Evolutionary conservation across 2,888 invertebrate genomes (phyloP), one percentile per base, ranked within the genome.

Genomic region (Plebejus argus): DNA sequence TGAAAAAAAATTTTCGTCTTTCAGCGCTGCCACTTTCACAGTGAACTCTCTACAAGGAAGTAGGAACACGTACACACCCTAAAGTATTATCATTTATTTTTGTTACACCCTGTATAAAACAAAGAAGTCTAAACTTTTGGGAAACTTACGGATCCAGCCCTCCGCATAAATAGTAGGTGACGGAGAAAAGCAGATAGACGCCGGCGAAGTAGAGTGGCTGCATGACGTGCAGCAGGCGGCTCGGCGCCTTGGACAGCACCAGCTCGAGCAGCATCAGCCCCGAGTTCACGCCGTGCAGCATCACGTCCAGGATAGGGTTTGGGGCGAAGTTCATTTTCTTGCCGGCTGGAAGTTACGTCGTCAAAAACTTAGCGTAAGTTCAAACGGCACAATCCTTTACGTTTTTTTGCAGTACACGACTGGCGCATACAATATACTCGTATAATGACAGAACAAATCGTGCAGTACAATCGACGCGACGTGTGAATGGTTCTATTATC

Each of bases 261-360:
- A 97, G 90, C 91, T 98, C 98, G 74, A 96, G 86, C 72, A 97
- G 86, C 96, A 97, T 97, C 85, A 97, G 94, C 58, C 96, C 85
- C 15, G 97, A 96, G 91, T 98, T 98, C 83, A 96, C 94, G n/a
- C 95, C 95, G 87, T 94, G 93, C 81, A 94, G 84, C 91, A 93
- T 91, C 61, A 93, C 82, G 83, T 94, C 94, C 71, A 93, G 82
- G 8, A 91, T 86, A 0, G 92, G 92, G 82, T 92, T 87, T 0
- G 92, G 92, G 0, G 90, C 89, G 83, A 89, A 93, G 81, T 91
- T 88, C 45, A 89, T 83, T 61, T 86, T 86, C 78, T 83, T 88
- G 0, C 86, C 85, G 7, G 88, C 92, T 90, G 88, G 35, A 85
- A 87, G 76, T 70, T 61, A 1, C 10, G 10, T 20, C 61, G 20